Base-by-base conservation (phyloP, 2,797 vertebrate species). In the Anniella stebbinsi region DNA sequence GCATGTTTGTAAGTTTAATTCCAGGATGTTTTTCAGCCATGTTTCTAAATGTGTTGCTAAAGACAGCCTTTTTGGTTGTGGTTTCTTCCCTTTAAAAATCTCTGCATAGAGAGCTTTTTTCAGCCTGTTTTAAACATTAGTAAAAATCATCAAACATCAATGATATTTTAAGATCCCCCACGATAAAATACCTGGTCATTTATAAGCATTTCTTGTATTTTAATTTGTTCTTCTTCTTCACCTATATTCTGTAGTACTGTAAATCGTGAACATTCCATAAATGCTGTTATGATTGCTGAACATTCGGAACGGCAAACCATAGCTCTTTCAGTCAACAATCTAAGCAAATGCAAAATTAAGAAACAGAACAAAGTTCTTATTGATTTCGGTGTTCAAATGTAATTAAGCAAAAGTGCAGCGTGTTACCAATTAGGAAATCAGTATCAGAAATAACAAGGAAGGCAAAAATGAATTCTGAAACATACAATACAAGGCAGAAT, bases 211-310 rank as follows among this genome's bases (percentile, higher is more conserved):
- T 95, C 96, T 89, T 98, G 97, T 23, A 99, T 97, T 78, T 95
- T 96, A 70, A 75, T 94, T 88, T 97, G 96, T 78, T 97, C 96
- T 54, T 97, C 97, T 12, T 97, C 96, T 6, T 98, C 94, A 0
- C 96, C 97, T 17, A 91, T 70, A 45, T 98, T 97, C 75, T 98
- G 98, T 1, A 98, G 95, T 33, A 99, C 70, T 88, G 97, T 97
- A 95, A 98, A 99, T 72, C 97, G 98, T 90, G 99, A 95, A 88
- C 99, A 99, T 90, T 99, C 99, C 92, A 98, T 97, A 77, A 98
- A 97, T 2, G 98, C 97, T 33, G 96, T 96, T 93, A 98, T 92
- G 81, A 99, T 97, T 6, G 98, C 98, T 2, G 98, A 98, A 88
- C 97, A 98, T 93, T 99, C 99, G 1, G 98, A 98, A 36, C 97